Evolutionary conservation across 2,797 vertebrate genomes (phyloP).

Genomic region (Melanotaenia pygmaea): DNA sequence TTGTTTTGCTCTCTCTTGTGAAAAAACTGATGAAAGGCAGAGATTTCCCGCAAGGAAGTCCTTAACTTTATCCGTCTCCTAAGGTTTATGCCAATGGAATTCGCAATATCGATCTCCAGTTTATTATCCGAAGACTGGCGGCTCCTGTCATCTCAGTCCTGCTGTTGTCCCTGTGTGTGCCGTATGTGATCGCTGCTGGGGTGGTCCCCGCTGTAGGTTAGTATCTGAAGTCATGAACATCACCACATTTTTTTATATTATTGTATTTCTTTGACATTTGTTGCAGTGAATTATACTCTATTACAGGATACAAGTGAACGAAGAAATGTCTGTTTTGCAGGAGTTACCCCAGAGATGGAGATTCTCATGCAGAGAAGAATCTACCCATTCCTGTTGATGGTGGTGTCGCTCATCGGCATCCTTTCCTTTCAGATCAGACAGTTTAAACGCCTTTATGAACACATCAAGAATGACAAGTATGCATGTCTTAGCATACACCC

Average conservation of each 20-base stretch:
- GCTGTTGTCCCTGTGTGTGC: conserved; percentile 93
- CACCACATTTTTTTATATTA: background rate
- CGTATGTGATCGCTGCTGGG: conserved; percentile 93
- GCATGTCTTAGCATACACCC: conserved; percentile 29
- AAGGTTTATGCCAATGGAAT: conserved; percentile 99
- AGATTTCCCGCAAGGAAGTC: background rate
- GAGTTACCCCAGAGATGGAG: conserved; percentile 96
- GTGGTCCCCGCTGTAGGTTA: conserved; percentile 90
- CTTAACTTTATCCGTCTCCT: conserved; percentile 9
- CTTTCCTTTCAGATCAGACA: conserved; percentile 98
- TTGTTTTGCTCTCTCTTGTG: background rate
- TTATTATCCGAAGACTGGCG: conserved; percentile 95
- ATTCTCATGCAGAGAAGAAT: conserved; percentile 96
- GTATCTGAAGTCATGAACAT: conserved; percentile 26
- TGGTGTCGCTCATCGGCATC: conserved; percentile 94
- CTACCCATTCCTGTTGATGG: conserved; percentile 98
- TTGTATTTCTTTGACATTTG: background rate
- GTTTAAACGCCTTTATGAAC: conserved; percentile 99
- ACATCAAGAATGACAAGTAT: conserved; percentile 99
- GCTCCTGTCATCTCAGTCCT: conserved; percentile 95
- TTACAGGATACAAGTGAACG: background rate
- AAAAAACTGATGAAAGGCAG: background rate
- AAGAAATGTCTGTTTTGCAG: conserved; percentile 73
- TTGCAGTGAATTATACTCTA: background rate
- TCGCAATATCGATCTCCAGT: conserved; percentile 98